Base-by-base conservation (phyloP, 2,797 vertebrate species). In the Macropodus opercularis region DNA sequence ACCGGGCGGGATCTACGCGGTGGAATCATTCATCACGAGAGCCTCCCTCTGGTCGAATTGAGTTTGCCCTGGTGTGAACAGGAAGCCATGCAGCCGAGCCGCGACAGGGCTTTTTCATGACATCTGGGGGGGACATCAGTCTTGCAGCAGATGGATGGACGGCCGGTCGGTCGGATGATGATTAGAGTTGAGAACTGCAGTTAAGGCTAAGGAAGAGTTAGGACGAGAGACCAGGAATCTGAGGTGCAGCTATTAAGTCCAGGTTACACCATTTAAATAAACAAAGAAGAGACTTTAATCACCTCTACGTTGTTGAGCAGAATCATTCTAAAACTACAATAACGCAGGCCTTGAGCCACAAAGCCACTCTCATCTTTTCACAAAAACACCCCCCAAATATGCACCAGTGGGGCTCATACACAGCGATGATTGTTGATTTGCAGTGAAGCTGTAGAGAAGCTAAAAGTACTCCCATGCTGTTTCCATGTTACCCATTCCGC, bases 11-110 rank as follows among this genome's bases (percentile, higher is more conserved):
- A 87, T 85, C 83, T 80, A 71, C 34, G 48, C 60, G 56, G 65
- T 55, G 69, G 71, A 86, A 76, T 90, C 85, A 90, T 93, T 90
- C 83, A 90, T 93, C 91, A 92, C 72, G 6, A 53, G 27, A 57
- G 59, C 73, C 78, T 87, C 88, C 87, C 87, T 87, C 88, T 58
- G 80, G 87, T 85, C 86, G 85, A 90, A 91, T 92, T 87, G 90
- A 82, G 85, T 87, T 80, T 83, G 85, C 87, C 86, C 87, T 63
- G 73, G 72, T 62, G 87, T 64, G 83, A 84, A 19, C 65, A 63
- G 80, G 75, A 81, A 42, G 60, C 77, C 41, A 64, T 56, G 84
- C 79, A 84, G 72, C 75, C 64, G 35, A 59, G 69, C 44, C 62
- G 52, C 77, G 77, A 58, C 69, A 59, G 55, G 47, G 39, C 62